Evolutionary conservation across 1,140 invertebrate genomes (phyloP).

Genomic region (Trichogramma pretiosum): DNA sequence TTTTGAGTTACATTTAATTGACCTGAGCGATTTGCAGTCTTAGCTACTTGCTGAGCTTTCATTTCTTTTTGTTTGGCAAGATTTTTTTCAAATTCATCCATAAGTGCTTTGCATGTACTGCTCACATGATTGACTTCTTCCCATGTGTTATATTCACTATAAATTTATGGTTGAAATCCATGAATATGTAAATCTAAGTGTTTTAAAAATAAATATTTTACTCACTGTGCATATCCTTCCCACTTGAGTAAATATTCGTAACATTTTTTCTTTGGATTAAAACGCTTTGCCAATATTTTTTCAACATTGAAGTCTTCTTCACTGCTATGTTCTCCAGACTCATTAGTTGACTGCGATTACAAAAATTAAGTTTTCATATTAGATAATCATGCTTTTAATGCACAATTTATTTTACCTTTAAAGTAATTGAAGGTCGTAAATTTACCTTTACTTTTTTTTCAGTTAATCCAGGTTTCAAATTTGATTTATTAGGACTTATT

Average conservation of each 20-base stretch:
- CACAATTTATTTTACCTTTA: constrained; percentile 29
- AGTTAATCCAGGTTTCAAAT: constrained; percentile 27
- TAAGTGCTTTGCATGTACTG: constrained; percentile 57
- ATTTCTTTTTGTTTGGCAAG: constrained; percentile 64
- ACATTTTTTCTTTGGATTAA: constrained; percentile 65
- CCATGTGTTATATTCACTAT: constrained; percentile 68
- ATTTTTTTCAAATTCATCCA: constrained; percentile 73
- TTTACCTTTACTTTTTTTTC: constrained; percentile 31
- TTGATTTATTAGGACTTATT: constrained; percentile 27
- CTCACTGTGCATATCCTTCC: constrained; percentile 66
- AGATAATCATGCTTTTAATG: not conserved
- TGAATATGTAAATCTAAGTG: not conserved
- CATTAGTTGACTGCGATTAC: constrained; percentile 12
- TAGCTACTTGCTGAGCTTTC: constrained; percentile 49
- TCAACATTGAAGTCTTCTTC: constrained; percentile 60
- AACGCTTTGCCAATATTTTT: constrained; percentile 71
- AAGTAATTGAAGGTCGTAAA: constrained; percentile 36
- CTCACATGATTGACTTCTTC: constrained; percentile 64
- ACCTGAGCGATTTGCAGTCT: constrained; percentile 23
- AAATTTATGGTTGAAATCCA: constrained; percentile 21
- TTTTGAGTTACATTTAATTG: constrained; percentile 25
- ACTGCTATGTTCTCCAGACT: constrained; percentile 36
- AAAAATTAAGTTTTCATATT: not conserved
- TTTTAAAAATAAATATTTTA: constrained; percentile 23
- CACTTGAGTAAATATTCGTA: constrained; percentile 76